Conservation (phyloP, 2,797 vertebrate genomes). For the Sebastes trivittatus region DNA sequence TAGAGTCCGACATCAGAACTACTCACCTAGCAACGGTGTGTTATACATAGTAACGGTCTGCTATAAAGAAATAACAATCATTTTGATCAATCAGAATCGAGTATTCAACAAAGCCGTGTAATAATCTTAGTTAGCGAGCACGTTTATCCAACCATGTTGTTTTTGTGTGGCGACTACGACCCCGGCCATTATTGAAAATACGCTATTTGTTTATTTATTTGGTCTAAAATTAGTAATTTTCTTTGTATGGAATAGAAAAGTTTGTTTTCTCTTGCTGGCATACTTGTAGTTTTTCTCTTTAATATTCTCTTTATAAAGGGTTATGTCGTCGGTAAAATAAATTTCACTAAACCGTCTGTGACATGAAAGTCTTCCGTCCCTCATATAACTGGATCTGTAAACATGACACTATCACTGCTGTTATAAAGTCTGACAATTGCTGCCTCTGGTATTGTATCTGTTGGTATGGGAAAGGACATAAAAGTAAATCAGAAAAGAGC, state of each 20-base stretch:
- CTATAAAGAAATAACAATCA: too few relatives aligned
- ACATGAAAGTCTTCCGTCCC: slow-evolving; percentile 1
- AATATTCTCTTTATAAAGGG: not conserved
- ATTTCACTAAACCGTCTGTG: not conserved
- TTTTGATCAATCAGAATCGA: too few relatives aligned
- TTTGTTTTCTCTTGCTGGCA: not conserved
- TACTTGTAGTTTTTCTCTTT: not conserved
- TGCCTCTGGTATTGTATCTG: slow-evolving; percentile 18
- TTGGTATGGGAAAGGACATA: not conserved
- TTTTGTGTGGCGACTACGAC: too few relatives aligned
- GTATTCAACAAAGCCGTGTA: too few relatives aligned
- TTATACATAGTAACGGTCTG: too few relatives aligned
- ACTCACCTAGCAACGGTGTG: too few relatives aligned
- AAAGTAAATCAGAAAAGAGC: not conserved
- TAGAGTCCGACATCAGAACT: too few relatives aligned
- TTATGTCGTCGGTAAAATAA: not conserved
- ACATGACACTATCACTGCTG: not conserved
- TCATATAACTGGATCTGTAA: not conserved
- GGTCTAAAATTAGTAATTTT: not conserved
- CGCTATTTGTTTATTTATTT: not conserved
- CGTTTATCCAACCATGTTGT: not conserved
- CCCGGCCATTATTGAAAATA: not conserved
- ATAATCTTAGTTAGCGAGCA: too few relatives aligned
- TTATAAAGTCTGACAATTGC: slow-evolving; percentile 8
- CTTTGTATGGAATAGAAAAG: not conserved